Percentiles rank a stretch among this genome's conserved stretches.
Conservation (phyloP, 2,113 vertebrate genomes). For the Bostrychus sinensis region DNA sequence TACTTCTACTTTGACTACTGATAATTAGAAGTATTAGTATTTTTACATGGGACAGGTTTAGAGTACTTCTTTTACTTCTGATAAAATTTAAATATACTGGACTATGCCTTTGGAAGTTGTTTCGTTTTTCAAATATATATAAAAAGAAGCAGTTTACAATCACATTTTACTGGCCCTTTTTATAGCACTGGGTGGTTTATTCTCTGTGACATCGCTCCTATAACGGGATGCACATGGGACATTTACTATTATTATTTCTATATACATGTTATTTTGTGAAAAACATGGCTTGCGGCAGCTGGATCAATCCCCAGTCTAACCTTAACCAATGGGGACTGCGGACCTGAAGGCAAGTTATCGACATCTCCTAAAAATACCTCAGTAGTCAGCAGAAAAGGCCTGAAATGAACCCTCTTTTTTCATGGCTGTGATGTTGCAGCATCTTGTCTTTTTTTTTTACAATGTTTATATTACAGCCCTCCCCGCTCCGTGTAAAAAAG, state of each 20-base stretch:
- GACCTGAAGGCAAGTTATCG: conserved; percentile 1
- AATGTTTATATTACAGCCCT: neutral
- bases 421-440: neutral
- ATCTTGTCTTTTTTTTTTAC: neutral
- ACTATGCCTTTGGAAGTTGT: too few relatives aligned
- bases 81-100: too few relatives aligned
- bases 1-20: too few relatives aligned
- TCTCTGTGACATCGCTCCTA: neutral
- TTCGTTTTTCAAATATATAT: too few relatives aligned
- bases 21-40: too few relatives aligned
- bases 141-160: too few relatives aligned
- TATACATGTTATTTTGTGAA: neutral
- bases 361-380: neutral
- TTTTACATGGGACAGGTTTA: too few relatives aligned
- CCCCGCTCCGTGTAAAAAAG: neutral
- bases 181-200: neutral
- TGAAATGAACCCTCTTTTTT: neutral
- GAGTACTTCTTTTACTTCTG: too few relatives aligned
- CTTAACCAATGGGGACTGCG: neutral
- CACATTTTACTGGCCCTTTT: neutral
- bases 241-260: neutral
- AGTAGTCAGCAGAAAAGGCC: neutral
- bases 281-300: neutral
- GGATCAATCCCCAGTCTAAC: neutral
- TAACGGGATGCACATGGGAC: neutral